Evolutionary conservation across 2,113 vertebrate genomes (phyloP).

Genomic region (Calyptommatus sinebrachiatus): DNA sequence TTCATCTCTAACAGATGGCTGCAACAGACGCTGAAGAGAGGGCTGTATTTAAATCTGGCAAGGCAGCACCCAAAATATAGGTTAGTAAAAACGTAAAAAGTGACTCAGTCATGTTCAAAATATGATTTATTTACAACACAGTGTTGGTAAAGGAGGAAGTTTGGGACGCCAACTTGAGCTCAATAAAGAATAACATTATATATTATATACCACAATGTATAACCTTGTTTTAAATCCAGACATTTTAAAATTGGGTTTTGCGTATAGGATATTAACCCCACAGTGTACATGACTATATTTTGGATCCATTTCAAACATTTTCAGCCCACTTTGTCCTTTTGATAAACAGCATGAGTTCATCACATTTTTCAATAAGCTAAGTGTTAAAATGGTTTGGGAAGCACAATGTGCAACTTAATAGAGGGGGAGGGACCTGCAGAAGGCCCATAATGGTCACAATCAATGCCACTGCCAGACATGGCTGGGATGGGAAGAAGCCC

Average conservation of each 20-base stretch:
- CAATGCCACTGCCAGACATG: too few species aligned
- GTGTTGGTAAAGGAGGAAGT: conserved; percentile 22
- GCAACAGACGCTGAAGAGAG: conserved; percentile 57
- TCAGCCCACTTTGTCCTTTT: conserved; percentile 3
- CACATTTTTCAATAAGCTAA: neutral
- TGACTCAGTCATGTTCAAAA: conserved; percentile 50
- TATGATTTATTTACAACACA: conserved; percentile 45
- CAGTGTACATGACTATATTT: neutral
- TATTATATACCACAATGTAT: conserved; percentile 16
- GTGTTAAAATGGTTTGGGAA: neutral
- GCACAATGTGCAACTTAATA: neutral
- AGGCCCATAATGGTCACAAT: too few species aligned
- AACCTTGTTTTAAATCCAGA: conserved; percentile 28
- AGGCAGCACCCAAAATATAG: conserved; percentile 39
- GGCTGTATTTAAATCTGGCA: conserved; percentile 36
- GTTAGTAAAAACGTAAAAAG: conserved; percentile 48
- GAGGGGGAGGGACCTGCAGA: too few species aligned
- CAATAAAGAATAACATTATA: conserved; percentile 31
- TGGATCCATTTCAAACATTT: neutral
- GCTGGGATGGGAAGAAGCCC: too few species aligned
- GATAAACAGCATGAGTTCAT: neutral
- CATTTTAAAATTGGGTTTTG: conserved; percentile 16
- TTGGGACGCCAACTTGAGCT: conserved; percentile 40
- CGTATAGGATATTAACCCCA: conserved; percentile 1
- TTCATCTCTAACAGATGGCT: conserved; percentile 58